Conservation (phyloP, 2,797 vertebrate genomes). For the Cetoscarus ocellatus region DNA sequence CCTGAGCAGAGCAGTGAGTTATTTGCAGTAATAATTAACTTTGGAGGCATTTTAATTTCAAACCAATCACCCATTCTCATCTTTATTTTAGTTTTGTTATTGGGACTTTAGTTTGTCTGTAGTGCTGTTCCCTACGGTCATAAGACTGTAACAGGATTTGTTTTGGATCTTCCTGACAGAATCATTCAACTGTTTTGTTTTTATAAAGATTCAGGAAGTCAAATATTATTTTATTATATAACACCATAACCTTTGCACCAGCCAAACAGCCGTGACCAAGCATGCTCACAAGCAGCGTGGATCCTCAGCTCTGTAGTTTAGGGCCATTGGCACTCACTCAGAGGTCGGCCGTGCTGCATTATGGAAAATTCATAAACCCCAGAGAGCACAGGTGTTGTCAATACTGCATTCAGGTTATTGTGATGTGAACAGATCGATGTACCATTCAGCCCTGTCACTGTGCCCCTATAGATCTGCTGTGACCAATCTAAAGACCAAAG, state of each 20-base stretch:
- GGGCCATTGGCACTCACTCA: constrained; percentile 30
- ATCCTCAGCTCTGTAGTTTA: constrained; percentile 38
- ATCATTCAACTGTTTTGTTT: not conserved
- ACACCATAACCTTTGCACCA: constrained; percentile 69
- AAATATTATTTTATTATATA: constrained; percentile 23
- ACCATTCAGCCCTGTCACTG: constrained; percentile 29
- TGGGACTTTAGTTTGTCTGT: not conserved
- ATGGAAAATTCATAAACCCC: constrained; percentile 68
- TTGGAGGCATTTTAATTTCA: no score
- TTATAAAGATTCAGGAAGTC: constrained; percentile 56
- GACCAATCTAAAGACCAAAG: constrained; percentile 13
- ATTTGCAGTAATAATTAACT: no score
- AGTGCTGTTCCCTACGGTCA: not conserved
- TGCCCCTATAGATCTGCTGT: constrained; percentile 32
- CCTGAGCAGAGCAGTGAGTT: no score
- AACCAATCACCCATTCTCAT: no score
- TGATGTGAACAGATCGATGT: constrained; percentile 51
- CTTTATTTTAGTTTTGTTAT: no score
- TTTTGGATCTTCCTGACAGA: not conserved
- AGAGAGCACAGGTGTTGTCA: constrained; percentile 43
- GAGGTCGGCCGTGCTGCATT: constrained; percentile 53
- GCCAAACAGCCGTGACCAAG: constrained; percentile 5
- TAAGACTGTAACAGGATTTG: no score
- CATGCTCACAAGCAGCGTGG: constrained; percentile 2
- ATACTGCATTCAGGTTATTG: constrained; percentile 56